Conservation (phyloP, 2,888 invertebrate species). For the Ormyrus pomaceus region DNA sequence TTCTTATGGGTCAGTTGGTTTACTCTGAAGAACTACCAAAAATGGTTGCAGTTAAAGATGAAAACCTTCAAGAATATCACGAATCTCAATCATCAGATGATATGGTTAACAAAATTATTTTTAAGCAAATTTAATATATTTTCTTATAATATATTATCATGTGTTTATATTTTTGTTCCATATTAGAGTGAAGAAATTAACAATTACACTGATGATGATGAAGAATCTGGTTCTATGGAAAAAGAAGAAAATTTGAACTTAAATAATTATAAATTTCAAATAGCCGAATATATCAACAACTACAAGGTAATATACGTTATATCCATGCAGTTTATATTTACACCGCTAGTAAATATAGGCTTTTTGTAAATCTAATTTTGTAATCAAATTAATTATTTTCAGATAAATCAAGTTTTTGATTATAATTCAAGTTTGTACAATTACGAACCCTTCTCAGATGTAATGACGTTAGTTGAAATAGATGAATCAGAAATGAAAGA, state of each 20-base stretch:
- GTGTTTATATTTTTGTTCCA: too few relatives aligned
- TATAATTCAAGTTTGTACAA: constrained; percentile 65
- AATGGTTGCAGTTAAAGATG: constrained; percentile 79
- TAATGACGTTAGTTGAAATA: constrained; percentile 62
- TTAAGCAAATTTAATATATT: neutral
- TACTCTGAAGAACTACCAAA: constrained; percentile 79
- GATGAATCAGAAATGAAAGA: constrained; percentile 60
- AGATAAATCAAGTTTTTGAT: constrained; percentile 68
- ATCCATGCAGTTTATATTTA: neutral
- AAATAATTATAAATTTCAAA: constrained; percentile 71
- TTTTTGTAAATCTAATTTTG: neutral
- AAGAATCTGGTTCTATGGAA: neutral
- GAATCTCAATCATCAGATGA: neutral
- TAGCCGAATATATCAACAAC: constrained; percentile 79
- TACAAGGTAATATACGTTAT: constrained; percentile 77
- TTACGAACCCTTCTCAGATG: constrained; percentile 59
- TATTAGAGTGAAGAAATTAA: neutral
- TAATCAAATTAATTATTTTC: constrained; percentile 49
- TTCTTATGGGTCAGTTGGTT: constrained; percentile 79
- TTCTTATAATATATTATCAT: neutral
- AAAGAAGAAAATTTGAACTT: constrained; percentile 38
- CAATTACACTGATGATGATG: constrained; percentile 15
- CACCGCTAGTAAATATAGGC: neutral
- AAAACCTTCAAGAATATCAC: constrained; percentile 75
- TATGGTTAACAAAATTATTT: constrained; percentile 22